Evolutionary conservation across 1,140 invertebrate genomes (phyloP), one percentile per base, ranked within the genome.

Genomic region (Lethrus apterus): DNA sequence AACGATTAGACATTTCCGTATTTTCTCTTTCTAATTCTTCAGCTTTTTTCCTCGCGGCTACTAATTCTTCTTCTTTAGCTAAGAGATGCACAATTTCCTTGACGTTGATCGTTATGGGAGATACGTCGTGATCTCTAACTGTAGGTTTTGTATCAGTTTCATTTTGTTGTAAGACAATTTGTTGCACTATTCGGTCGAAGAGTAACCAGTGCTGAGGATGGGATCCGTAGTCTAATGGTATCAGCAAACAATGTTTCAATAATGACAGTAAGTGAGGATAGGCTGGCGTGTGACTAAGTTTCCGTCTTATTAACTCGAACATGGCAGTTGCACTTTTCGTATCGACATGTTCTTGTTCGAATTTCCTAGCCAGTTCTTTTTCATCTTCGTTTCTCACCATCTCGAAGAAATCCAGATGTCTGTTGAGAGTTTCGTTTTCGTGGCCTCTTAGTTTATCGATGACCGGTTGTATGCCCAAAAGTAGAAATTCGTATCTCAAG

Each of bases 371-470:
- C 31, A 97, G 69, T 69, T 97, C 92, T 55, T 90, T 89, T 67
- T 98, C 94, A 66, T 99, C 95, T 70, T 98, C 94, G 60, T 85
- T 88, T 42, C 94, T 78, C 13, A 98, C 89, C 90, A 98, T 96
- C 69, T 98, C 95, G 71, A 98, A 99, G 67, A 98, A 95, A 66
- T 98, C 94, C 62, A 86, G 76, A 74, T 86, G 84, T 69, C 89
- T 83, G 62, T 96, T 87, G 18, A 98, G 70, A 0, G 89, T 95
- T 58, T 93, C 87, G 70, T 96, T 97, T 60, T 95, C 91, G 65
- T 94, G 89, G 51, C 80, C 79, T 46, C 92, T 71, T 21, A 96
- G 71, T 67, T 98, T 96, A 53, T 94, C 90, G 44, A 97, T 93
- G 5, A 95, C 83, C 29, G 93, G 93, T 60, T 96, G 89, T 48